Conservation (phyloP, 2,113 vertebrate species). For the Pituophis catenifer region DNA sequence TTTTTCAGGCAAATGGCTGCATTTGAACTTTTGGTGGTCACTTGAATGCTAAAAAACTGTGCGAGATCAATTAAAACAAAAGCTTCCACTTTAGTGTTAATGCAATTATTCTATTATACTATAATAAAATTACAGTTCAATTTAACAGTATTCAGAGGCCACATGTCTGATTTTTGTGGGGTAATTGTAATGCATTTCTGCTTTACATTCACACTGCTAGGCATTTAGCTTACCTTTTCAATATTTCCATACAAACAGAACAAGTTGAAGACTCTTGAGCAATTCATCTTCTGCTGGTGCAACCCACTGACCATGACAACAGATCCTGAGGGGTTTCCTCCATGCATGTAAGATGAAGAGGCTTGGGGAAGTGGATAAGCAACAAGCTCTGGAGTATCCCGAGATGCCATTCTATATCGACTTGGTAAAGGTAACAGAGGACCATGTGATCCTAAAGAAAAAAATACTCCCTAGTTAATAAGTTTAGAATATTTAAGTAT, state of each 20-base stretch:
- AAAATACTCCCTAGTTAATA: not conserved
- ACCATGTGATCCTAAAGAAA: slow-evolving; percentile 81
- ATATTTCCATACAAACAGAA: slow-evolving; percentile 98
- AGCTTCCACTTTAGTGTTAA: not conserved
- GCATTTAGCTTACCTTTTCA: slow-evolving; percentile 82
- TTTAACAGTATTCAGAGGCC: not conserved
- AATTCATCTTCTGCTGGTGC: slow-evolving; percentile 95
- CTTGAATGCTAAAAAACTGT: not conserved
- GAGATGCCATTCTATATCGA: slow-evolving; percentile 86
- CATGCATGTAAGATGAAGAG: slow-evolving; percentile 86
- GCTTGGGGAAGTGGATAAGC: slow-evolving; percentile 91
- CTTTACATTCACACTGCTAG: not conserved
- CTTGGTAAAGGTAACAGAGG: slow-evolving; percentile 89
- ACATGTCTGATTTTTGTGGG: not conserved
- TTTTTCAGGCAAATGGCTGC: not conserved
- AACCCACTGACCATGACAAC: slow-evolving; percentile 97
- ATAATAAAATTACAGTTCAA: not conserved
- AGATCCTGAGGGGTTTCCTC: slow-evolving; percentile 82
- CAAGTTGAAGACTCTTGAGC: slow-evolving; percentile 94
- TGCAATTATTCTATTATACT: not conserved
- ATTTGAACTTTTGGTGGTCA: not conserved
- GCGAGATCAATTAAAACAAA: not conserved
- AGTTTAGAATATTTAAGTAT: not conserved
- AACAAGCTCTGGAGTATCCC: slow-evolving; percentile 91
- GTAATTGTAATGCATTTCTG: not conserved